Percentiles rank a stretch among this genome's conserved stretches.
phyloP scores from a whole-genome alignment of 2,113 vertebrate species.

The Lipophrys pholis region DNA sequence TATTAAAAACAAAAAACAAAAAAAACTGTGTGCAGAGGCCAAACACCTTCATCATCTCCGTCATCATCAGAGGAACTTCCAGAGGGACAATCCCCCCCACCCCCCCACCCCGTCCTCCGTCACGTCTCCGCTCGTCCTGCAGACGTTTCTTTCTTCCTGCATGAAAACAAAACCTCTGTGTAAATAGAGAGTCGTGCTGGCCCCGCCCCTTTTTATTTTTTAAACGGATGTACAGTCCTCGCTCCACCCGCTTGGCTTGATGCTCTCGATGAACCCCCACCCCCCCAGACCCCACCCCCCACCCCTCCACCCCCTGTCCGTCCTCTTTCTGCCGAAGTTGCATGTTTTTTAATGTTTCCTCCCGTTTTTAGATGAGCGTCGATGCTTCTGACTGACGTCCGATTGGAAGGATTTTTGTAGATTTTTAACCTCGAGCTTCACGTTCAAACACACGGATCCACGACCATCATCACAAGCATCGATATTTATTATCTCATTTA shows the following conservation, averaged over 20 bases:
- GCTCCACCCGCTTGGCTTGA: conserved; percentile 44
- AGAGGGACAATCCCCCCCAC: not conserved
- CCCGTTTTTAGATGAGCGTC: conserved; percentile 16
- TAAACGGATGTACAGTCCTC: conserved; percentile 71
- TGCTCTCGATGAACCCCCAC: conserved; percentile 66
- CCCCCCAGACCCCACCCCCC: conserved; percentile 2
- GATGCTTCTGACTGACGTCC: no score
- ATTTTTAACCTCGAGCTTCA: no score
- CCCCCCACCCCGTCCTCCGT: no score
- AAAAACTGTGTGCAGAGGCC: conserved; percentile 60
- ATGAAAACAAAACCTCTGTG: conserved; percentile 46
- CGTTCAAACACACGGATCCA: no score
- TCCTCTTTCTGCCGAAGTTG: conserved; percentile 74
- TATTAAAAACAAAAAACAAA: not conserved
- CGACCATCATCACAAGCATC: no score
- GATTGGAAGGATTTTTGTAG: not conserved
- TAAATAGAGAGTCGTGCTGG: conserved; percentile 32
- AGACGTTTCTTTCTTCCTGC: conserved; percentile 12
- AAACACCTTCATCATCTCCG: conserved; percentile 14
- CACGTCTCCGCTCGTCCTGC: no score
- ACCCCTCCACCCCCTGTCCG: conserved; percentile 25
- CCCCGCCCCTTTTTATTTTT: conserved; percentile 48
- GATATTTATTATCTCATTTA: not conserved
- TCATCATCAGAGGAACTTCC: conserved; percentile 66
- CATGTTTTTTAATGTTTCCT: conserved; percentile 73